A percentile compares a stretch with the other conserved stretches of the same genome.
Conservation (phyloP, 2,797 vertebrate species). For the Strix occidentalis region DNA sequence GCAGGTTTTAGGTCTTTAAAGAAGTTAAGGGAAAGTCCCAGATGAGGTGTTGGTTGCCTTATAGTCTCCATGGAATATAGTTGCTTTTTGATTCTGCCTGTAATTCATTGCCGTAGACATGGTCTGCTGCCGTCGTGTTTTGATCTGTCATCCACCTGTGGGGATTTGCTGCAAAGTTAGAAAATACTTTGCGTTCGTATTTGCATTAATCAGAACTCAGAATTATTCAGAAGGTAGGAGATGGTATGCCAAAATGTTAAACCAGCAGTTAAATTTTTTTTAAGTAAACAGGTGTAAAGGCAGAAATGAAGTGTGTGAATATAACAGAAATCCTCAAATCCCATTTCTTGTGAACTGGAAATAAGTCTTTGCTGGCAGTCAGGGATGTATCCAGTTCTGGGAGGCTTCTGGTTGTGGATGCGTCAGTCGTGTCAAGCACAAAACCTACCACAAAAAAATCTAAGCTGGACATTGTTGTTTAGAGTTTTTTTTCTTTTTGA, state of each 20-base stretch:
- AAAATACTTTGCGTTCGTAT: background rate
- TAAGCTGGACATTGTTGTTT: background rate
- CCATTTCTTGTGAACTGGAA: background rate
- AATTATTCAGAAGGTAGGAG: background rate
- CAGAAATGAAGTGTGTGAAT: background rate
- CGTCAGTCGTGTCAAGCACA: background rate
- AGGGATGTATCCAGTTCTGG: background rate
- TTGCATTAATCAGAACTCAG: background rate
- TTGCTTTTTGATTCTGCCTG: background rate
- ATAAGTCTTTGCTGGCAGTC: rapidly evolving
- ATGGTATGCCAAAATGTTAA: background rate
- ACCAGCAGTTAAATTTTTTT: background rate
- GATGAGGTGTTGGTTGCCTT: background rate
- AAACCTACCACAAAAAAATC: background rate
- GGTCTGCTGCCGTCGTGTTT: background rate
- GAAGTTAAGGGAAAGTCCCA: constrained; percentile 17
- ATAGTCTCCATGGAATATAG: background rate
- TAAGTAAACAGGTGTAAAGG: background rate
- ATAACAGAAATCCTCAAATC: background rate
- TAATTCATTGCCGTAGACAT: background rate
- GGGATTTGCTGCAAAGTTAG: background rate
- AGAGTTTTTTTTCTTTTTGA: background rate
- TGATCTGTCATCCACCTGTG: background rate
- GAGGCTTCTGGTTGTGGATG: background rate
- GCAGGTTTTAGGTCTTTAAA: background rate